Evolutionary conservation across 2,797 vertebrate species (phyloP).

Genomic region (Zenarchopterus dispar): DNA sequence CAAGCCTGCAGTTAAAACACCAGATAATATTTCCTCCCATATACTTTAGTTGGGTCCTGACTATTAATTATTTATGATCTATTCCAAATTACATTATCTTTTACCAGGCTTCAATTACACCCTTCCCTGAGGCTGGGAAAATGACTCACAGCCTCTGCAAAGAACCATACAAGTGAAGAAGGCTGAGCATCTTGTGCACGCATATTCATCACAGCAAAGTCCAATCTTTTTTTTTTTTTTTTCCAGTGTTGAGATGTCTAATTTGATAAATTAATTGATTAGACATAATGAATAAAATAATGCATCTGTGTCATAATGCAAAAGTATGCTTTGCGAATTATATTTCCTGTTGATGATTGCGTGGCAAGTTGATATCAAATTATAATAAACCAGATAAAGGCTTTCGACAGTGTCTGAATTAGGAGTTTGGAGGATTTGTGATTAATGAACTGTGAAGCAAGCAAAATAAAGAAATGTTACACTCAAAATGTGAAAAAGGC

Average conservation of each 20-base stretch:
- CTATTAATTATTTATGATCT: slow-evolving; percentile 85
- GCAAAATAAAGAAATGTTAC: no score
- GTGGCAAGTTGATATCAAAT: slow-evolving; percentile 6
- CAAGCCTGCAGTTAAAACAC: slow-evolving; percentile 78
- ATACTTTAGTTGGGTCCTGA: slow-evolving; percentile 72
- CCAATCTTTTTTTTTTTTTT: slow-evolving; percentile 40
- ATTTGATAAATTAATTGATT: slow-evolving; percentile 71
- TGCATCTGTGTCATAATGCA: slow-evolving; percentile 44
- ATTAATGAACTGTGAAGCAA: no score
- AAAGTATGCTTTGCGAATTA: slow-evolving; percentile 43
- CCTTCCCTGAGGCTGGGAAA: slow-evolving; percentile 69
- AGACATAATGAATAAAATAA: slow-evolving; percentile 59
- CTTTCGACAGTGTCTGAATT: slow-evolving; percentile 22
- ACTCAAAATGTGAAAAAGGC: no score
- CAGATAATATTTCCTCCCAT: slow-evolving; percentile 81
- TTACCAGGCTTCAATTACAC: slow-evolving; percentile 80
- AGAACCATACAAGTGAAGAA: slow-evolving; percentile 31
- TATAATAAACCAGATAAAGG: slow-evolving; percentile 19
- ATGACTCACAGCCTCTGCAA: slow-evolving; percentile 66
- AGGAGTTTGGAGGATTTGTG: slow-evolving; percentile 10
- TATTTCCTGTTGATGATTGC: slow-evolving; percentile 54
- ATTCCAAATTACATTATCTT: slow-evolving; percentile 84
- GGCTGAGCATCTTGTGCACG: slow-evolving; percentile 42
- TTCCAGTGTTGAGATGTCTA: slow-evolving; percentile 42
- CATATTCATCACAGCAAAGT: slow-evolving; percentile 31